A percentile compares a stretch with the other conserved stretches of the same genome.
phyloP scores from a whole-genome alignment of 2,113 vertebrate species.

The Setophaga coronata region DNA sequence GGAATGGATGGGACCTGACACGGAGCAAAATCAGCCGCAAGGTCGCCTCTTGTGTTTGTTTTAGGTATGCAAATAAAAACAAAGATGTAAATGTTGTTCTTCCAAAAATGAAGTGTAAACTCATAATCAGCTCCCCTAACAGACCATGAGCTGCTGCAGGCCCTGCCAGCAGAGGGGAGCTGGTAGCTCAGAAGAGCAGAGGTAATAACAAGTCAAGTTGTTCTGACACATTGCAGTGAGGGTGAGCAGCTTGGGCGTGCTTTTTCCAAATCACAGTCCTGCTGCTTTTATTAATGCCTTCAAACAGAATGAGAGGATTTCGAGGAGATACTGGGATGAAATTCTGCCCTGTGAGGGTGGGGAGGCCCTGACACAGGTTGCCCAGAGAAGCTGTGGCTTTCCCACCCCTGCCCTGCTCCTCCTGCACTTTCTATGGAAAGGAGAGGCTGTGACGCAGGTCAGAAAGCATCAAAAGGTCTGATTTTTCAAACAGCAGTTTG shows the following conservation, averaged over 20 bases:
- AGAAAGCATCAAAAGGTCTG: neutral
- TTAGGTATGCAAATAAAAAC: neutral
- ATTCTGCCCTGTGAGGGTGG: neutral
- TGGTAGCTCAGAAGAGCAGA: neutral
- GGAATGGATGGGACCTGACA: neutral
- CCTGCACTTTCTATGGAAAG: neutral
- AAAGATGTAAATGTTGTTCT: neutral
- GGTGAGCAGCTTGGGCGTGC: neutral
- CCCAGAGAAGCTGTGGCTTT: neutral
- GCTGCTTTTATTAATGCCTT: neutral
- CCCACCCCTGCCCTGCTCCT: neutral
- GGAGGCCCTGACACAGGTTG: neutral
- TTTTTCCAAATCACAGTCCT: neutral
- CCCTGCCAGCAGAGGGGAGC: neutral
- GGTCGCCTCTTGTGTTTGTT: neutral
- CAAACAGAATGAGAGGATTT: neutral
- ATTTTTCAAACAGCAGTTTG: neutral
- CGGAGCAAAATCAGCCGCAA: neutral
- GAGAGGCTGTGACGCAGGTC: neutral
- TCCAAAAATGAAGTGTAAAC: neutral
- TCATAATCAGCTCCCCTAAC: neutral
- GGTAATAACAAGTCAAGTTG: neutral
- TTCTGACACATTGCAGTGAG: neutral
- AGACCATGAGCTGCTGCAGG: neutral
- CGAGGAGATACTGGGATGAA: rapidly evolving